Evolutionary conservation across 1,140 invertebrate genomes (phyloP).

Genomic region (Caenorhabditis remanei): DNA sequence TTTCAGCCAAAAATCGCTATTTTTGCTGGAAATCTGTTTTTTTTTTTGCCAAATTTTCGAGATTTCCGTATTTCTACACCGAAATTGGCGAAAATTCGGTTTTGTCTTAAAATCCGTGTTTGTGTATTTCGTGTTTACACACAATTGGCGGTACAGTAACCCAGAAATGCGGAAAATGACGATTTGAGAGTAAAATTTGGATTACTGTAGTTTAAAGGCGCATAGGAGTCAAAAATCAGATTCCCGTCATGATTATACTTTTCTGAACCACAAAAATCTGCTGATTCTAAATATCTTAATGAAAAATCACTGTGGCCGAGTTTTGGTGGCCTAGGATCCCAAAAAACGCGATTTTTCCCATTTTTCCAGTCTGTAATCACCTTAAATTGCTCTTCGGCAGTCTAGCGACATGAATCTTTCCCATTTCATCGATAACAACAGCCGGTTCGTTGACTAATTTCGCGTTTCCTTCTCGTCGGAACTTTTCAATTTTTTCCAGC

Average conservation of each 20-base stretch:
- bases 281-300: too few species aligned
- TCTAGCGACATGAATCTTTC: background rate
- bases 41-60: background rate
- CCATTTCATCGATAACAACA: background rate
- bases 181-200: background rate
- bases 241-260: too few species aligned
- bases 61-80: background rate
- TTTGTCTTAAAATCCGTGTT: too few species aligned
- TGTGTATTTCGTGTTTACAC: too few species aligned
- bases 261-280: too few species aligned
- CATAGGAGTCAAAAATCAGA: too few species aligned
- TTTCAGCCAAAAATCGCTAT: background rate
- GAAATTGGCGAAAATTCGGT: too few species aligned
- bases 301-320: too few species aligned
- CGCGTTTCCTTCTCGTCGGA: background rate
- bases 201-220: too few species aligned
- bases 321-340: background rate
- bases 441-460: background rate
- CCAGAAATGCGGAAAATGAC: background rate
- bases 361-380: background rate
- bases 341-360: background rate
- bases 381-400: conserved; percentile 44
- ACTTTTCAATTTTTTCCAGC: background rate
- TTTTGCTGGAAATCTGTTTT: background rate
- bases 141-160: too few species aligned